Base-by-base conservation (phyloP, 2,888 invertebrate species). In the Ephialtes manifestator region DNA sequence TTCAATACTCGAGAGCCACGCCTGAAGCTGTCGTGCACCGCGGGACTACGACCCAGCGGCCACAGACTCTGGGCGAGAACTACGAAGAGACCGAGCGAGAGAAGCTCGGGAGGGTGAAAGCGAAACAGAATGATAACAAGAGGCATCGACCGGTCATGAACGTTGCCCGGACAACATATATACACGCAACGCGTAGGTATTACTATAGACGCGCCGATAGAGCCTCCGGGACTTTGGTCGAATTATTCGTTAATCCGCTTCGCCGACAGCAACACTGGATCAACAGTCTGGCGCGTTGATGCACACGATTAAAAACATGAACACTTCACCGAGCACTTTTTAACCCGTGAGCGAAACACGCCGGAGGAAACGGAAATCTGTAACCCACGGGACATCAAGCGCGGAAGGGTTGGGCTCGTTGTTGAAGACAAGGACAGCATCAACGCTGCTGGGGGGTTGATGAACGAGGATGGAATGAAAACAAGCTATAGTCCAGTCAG, bases 111-210 rank as follows among this genome's bases (percentile, higher is more conserved):
- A 77, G 85, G 81, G 75, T 28, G 77, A 86, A 84, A 86, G 84
- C 79, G 85, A 83, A 81, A 86, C 67, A 65, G 86, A 82, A 87
- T 83, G 89, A 89, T 87, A 89, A 89, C 88, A 86, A 86, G 88
- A 89, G 86, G 87, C 88, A 90, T 89, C 89, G 90, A 90, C 89
- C 89, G 88, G 85, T 84, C 85, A 87, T 82, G 84, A 85, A 88
- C 88, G 88, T 89, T 87, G 90, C 88, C 88, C 86, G 86, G 88
- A 88, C 88, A 85, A 87, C 88, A 87, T 86, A 86, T 82, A 79
- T 68, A 53, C 7, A 15, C 24, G n/a, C 20, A 65, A 4, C 35
- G 10, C 65, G 11, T 39, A 39, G 63, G 5, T 58, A 76, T 18
- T 7, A 63, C 13, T 70, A 11, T 53, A 53, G 39, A 53, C 24